Evolutionary conservation across 2,888 invertebrate species (phyloP).

Genomic region (Matsumyia berberina): DNA sequence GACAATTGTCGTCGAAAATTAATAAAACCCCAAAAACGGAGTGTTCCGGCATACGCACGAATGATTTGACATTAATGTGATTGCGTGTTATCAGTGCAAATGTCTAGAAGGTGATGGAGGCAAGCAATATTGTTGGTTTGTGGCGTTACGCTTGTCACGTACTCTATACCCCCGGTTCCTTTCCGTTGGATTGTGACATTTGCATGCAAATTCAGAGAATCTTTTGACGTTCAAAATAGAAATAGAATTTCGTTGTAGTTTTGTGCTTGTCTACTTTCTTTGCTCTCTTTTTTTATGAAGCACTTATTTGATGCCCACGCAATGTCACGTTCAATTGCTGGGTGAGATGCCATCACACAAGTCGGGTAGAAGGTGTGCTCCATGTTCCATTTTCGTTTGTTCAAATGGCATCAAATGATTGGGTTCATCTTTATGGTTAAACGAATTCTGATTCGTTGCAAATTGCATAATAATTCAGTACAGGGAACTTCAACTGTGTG

Average conservation of each 20-base stretch:
- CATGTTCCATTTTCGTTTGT: no score
- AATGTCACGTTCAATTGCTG: no score
- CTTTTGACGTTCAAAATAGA: neutral
- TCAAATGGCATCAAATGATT: no score
- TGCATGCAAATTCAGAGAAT: constrained; percentile 24
- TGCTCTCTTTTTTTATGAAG: no score
- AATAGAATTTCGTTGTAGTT: no score
- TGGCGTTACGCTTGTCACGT: constrained; percentile 39
- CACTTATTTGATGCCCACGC: no score
- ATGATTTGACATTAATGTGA: constrained; percentile 57
- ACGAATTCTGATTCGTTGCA: neutral
- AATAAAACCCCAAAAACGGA: constrained; percentile 50
- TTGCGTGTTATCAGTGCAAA: constrained; percentile 56
- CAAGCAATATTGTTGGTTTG: constrained; percentile 1
- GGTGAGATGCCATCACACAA: no score
- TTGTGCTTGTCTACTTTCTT: no score
- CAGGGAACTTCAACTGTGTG: no score
- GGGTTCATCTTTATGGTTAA: no score
- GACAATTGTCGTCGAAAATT: constrained; percentile 49
- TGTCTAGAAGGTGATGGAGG: constrained; percentile 33
- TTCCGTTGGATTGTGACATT: constrained; percentile 29
- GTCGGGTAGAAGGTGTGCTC: no score
- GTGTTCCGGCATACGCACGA: constrained; percentile 51
- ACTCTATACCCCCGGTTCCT: constrained; percentile 9
- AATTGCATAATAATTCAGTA: no score